phyloP scores from a whole-genome alignment of 1,140 invertebrate genomes.

The Orius laevigatus region DNA sequence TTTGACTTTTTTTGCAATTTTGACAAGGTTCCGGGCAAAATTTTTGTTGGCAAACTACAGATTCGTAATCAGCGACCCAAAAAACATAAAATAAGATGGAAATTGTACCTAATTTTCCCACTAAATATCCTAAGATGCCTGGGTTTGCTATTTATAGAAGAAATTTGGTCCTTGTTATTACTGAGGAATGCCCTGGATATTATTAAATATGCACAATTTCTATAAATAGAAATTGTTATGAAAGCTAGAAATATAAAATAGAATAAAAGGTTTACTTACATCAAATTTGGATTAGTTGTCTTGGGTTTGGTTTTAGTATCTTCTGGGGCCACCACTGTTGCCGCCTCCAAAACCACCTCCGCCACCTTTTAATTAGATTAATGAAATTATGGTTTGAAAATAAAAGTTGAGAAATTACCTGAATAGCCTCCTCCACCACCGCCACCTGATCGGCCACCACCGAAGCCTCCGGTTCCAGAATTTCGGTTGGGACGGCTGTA shows the following conservation, averaged over 20 bases:
- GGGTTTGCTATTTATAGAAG: too few species aligned
- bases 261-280: constrained; percentile 2
- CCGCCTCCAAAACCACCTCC: not conserved
- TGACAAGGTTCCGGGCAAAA: too few species aligned
- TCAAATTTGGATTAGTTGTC: constrained; percentile 4
- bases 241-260: not conserved
- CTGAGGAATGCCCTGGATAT: too few species aligned
- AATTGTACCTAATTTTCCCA: too few species aligned
- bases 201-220: too few species aligned
- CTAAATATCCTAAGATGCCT: too few species aligned
- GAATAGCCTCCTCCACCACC: constrained; percentile 1
- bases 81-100: too few species aligned
- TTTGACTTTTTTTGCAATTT: too few species aligned
- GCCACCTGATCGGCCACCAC: constrained; percentile 9
- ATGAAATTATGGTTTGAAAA: not conserved
- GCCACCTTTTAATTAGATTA: not conserved
- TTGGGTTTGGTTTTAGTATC: not conserved
- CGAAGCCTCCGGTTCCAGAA: constrained; percentile 10
- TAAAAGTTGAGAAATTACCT: not conserved
- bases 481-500: not conserved
- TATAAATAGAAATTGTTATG: not conserved
- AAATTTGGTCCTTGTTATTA: too few species aligned
- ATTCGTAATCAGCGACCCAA: too few species aligned
- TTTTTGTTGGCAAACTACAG: too few species aligned
- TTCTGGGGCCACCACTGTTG: constrained; percentile 1